phyloP scores from a whole-genome alignment of 2,113 vertebrate species.

The Megaceryle maxima region DNA sequence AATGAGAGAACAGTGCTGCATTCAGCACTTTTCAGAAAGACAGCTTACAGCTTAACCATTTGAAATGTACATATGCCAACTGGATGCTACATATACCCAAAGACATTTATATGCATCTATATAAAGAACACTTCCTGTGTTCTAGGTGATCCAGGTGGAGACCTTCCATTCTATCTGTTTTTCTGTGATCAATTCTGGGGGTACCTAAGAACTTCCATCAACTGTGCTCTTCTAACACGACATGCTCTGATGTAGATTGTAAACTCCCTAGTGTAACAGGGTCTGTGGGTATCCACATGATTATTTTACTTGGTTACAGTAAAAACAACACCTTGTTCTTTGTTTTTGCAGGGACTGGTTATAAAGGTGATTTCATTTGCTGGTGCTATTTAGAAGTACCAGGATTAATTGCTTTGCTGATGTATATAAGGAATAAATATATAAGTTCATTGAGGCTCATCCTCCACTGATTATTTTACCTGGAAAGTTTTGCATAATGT shows the following conservation, averaged over 20 bases:
- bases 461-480: not conserved
- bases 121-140: not conserved
- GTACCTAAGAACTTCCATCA: not conserved
- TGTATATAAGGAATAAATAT: not conserved
- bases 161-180: not conserved
- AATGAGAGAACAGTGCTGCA: not conserved
- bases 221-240: not conserved
- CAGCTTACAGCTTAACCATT: not conserved
- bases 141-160: not conserved
- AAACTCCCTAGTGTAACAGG: not conserved
- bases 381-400: not conserved
- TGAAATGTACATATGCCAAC: not conserved
- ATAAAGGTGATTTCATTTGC: not conserved
- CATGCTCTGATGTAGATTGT: not conserved
- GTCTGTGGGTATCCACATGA: not conserved
- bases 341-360: not conserved
- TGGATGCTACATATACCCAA: not conserved
- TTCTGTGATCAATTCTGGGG: fast-evolving
- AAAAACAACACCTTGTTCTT: not conserved
- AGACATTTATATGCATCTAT: not conserved
- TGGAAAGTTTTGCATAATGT: not conserved
- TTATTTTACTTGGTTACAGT: not conserved
- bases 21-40: not conserved
- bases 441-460: not conserved
- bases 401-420: not conserved